phyloP scores from a whole-genome alignment of 1,140 invertebrate genomes.

The Phortica variegata region DNA sequence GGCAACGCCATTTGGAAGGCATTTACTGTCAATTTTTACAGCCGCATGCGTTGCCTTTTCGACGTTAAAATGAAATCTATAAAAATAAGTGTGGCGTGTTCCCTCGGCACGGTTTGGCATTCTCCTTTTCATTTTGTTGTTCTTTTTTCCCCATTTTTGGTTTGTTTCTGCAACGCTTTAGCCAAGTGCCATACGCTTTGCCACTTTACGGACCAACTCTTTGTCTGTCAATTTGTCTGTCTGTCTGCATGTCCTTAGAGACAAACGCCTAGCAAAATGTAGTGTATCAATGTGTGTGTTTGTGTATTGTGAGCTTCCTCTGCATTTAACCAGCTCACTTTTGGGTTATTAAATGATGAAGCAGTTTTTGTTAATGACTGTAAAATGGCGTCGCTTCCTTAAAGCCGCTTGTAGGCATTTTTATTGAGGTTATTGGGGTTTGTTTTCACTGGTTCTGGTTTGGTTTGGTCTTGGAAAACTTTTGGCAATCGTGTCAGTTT shows the following conservation, averaged over 20 bases:
- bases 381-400: conserved; percentile 41
- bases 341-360: conserved; percentile 55
- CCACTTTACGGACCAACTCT: too few species aligned
- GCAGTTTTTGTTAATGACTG: conserved; percentile 54
- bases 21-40: conserved; percentile 15
- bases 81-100: conserved; percentile 55
- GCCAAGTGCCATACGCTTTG: too few species aligned
- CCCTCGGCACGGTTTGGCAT: too few species aligned
- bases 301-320: conserved; percentile 14
- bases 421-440: conserved; percentile 47
- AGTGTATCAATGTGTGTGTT: too few species aligned
- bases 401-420: conserved; percentile 20
- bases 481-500: conserved; percentile 44
- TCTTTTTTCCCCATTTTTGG: conserved; percentile 4
- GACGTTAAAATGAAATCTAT: conserved; percentile 55
- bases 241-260: conserved; percentile 23
- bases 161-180: conserved; percentile 9
- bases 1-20: conserved; percentile 7
- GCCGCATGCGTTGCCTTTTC: conserved; percentile 52
- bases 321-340: conserved; percentile 54
- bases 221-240: conserved; percentile 2
- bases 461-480: conserved; percentile 6
- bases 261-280: conserved; percentile 28
- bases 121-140: conserved; percentile 16
- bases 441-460: conserved; percentile 3